Evolutionary conservation across 1,140 invertebrate species (phyloP), one percentile per base, ranked within the genome.

Genomic region (Macrostomum lignano): DNA sequence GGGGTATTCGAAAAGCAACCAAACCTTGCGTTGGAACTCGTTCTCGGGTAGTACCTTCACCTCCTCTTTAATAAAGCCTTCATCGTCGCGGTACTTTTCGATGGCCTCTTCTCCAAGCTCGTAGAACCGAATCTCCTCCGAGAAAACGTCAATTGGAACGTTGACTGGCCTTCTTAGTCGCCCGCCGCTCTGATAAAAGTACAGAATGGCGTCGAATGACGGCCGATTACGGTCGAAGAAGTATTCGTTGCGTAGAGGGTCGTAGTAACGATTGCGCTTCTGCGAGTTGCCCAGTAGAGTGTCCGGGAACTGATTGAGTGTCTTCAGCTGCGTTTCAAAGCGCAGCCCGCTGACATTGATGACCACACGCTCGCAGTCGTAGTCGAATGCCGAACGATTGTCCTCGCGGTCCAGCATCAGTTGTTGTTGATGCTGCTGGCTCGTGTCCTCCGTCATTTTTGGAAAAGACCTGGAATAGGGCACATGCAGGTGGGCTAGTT

Each of bases 211-310:
- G 35, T 60, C 55, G 41, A 64, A 64, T 31, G 76, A 79, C 48
- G 79, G 78, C 57, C 88, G 70, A 68, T 94, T 93, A 46, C 88
- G 69, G 65, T 96, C 88, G 65, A 96, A 94, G 66, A 96, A 96
- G 65, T 88, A 96, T 65, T 96, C 88, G 66, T 93, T 86, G 58
- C 77, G 3, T 3, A 13, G 5, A 3, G 82, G 77, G 66, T 94
- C 84, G 65, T 86, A 96, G 65, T 86, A 93, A 56, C 79, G 70
- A 56, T 88, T 51, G 33, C 86, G 67, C 52, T 82, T 69, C 44
- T 70, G 63, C 41, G 82, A 79, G 65, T 93, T 78, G 42, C 88
- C 88, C 46, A 96, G 69, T 48, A 96, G 66, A 46, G 84, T 91
- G 61, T 93, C 79, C 48, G 86, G 88, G 66, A 91, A 93, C 65